Evolutionary conservation across 2,888 invertebrate species (phyloP).

Genomic region (Lasius fuliginosus): DNA sequence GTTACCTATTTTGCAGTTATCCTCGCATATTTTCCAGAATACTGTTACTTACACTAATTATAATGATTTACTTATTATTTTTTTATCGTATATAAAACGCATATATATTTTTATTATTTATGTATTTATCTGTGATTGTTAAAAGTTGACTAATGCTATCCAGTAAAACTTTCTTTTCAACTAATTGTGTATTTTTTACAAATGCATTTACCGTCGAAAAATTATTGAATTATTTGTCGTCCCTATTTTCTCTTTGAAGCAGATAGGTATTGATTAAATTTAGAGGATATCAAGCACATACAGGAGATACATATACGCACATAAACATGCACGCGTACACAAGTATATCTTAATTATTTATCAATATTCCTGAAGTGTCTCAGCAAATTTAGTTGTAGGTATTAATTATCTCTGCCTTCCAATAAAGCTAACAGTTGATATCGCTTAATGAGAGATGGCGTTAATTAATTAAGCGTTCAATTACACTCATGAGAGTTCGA

Average conservation of each 20-base stretch:
- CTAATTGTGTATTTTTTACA: background rate
- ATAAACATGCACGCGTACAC: background rate
- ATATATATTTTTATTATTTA: background rate
- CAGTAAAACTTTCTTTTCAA: background rate
- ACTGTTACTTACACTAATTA: background rate
- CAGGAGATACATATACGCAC: background rate
- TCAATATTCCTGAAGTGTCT: slow-evolving; percentile 11
- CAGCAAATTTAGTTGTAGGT: slow-evolving; percentile 15
- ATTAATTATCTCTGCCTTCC: slow-evolving; percentile 41
- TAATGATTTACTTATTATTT: background rate
- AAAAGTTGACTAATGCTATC: background rate
- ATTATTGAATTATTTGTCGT: background rate
- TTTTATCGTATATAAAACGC: background rate
- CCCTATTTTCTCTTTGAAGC: background rate
- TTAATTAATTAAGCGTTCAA: slow-evolving; percentile 54
- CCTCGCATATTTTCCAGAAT: background rate
- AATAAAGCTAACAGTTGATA: slow-evolving; percentile 28
- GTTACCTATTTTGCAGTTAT: background rate
- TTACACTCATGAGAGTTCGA: slow-evolving; percentile 30
- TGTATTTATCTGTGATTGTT: background rate
- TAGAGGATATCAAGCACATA: background rate
- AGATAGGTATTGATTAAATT: background rate
- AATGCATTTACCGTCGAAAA: background rate
- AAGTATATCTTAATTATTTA: slow-evolving; percentile 16
- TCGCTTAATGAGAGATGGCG: slow-evolving; percentile 9